A percentile compares a stretch with the other conserved stretches of the same genome.
These are phyloP conservation scores for Rhynchophorus ferrugineus DNA, from an alignment of 1,140 invertebrate genomes.

Conservation along the genomic window DNA sequence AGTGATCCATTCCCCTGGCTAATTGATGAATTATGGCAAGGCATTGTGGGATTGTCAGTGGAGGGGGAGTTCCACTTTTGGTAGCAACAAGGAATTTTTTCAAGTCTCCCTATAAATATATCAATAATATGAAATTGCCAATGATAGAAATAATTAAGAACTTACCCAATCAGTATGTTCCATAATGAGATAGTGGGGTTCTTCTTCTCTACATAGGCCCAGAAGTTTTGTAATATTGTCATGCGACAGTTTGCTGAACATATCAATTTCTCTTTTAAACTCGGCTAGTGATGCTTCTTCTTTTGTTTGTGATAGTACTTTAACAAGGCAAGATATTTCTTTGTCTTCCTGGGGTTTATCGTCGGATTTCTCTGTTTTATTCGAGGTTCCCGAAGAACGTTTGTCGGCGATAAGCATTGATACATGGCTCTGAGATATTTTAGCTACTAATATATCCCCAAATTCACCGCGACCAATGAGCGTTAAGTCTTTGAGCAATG, in stretches of 20 bases:
- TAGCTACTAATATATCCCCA: conserved; percentile 79
- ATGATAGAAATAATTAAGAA: not conserved
- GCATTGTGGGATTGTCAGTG: conserved; percentile 62
- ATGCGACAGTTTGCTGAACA: conserved; percentile 73
- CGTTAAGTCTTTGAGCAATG: conserved; percentile 69
- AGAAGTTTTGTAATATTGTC: conserved; percentile 70
- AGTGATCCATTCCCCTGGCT: conserved; percentile 74
- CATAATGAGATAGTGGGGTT: conserved; percentile 82
- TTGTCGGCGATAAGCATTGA: conserved; percentile 26
- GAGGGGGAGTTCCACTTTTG: conserved; percentile 45
- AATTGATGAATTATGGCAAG: conserved; percentile 69
- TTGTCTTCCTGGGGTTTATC: conserved; percentile 41
- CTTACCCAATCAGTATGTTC: conserved; percentile 89
- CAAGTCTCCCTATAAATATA: conserved; percentile 69
- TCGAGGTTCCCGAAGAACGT: conserved; percentile 34
- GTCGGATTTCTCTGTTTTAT: conserved; percentile 22
- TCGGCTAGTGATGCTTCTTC: conserved; percentile 71
- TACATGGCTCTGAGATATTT: conserved; percentile 45
- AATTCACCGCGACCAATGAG: conserved; percentile 84
- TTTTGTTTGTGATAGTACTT: conserved; percentile 63
- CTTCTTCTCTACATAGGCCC: conserved; percentile 73
- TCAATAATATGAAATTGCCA: not conserved
- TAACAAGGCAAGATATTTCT: conserved; percentile 57
- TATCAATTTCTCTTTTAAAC: conserved; percentile 80
- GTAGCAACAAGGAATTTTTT: conserved; percentile 89